A percentile compares a stretch with the other conserved stretches of the same genome.
Evolutionary conservation across 64 coral and sea anemone genomes (phyloP).

Genomic region (Acropora yongei): DNA sequence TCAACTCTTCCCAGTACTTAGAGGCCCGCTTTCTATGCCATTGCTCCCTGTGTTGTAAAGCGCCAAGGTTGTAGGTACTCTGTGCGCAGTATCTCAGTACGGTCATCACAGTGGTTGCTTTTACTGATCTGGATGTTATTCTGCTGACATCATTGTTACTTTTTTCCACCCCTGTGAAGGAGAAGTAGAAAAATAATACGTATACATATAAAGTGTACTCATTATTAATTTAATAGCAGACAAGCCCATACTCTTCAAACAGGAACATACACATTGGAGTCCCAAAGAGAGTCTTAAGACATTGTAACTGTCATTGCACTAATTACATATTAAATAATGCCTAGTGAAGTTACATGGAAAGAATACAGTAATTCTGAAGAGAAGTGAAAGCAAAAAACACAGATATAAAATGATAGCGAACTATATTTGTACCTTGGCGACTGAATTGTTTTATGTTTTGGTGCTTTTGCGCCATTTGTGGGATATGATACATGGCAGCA

Average conservation of each 20-base stretch:
- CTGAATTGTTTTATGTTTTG: slow-evolving; percentile 48
- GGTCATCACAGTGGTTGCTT: slow-evolving; percentile 40
- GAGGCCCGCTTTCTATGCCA: background rate
- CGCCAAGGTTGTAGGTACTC: background rate
- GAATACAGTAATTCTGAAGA: background rate
- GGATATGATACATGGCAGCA: slow-evolving; percentile 30
- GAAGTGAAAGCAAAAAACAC: background rate
- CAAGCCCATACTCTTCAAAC: background rate
- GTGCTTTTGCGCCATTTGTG: slow-evolving; percentile 18
- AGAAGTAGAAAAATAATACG: background rate
- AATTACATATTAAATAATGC: background rate
- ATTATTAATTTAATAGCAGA: background rate
- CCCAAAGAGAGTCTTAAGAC: background rate
- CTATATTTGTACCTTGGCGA: slow-evolving; percentile 41
- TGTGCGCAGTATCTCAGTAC: background rate
- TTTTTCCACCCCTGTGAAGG: slow-evolving; percentile 42
- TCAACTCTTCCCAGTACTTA: slow-evolving; percentile 31
- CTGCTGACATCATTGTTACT: slow-evolving; percentile 3
- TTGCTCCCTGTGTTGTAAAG: slow-evolving; percentile 34
- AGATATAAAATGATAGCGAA: background rate
- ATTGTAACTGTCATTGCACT: background rate
- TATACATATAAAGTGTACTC: background rate
- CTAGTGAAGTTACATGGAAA: background rate
- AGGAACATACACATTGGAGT: background rate
- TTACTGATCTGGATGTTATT: slow-evolving; percentile 23